Base-by-base conservation (phyloP, 2,797 vertebrate species). In the Microcaecilia unicolor region DNA sequence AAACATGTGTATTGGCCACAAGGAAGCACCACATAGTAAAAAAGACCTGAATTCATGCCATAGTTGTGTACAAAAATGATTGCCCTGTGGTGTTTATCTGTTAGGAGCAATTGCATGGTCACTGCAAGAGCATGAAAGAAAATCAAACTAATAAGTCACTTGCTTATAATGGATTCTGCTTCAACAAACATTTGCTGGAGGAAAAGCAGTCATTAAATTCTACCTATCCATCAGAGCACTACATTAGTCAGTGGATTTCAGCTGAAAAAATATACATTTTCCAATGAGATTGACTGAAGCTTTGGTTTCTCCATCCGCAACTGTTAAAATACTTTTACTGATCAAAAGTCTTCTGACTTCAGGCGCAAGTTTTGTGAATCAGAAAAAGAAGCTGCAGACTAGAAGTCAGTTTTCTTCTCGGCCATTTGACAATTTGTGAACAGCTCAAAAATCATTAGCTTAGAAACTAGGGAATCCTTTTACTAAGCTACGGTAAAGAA, bases 131-230 rank as follows among this genome's bases (percentile, higher is more conserved):
- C 58, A 47, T 41, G 53, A 56, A 51, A 70, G 44, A 46, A 60
- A 46, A 45, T 63, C 60, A 56, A 55, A 33, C 39, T 25, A 15
- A 51, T 50, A 43, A n/a, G 56, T 60, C 67, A 62, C 38, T 37
- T 51, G 35, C 37, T 68, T 67, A 45, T 58, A 74, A 71, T 55
- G 52, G 67, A 66, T 58, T 74, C 61, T 64, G 48, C 56, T 68
- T 69, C 60, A 69, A 67, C 68, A 59, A 69, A 67, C 55, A 64
- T 65, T 71, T 71, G 48, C 64, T 69, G 65, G 73, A 64, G 71
- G 54, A 58, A 72, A 76, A 77, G 72, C 74, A 64, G 65, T 63
- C 42, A 46, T 70, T 72, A 47, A 64, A 59, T 56, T 55, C 61
- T 63, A 16, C 48, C 38, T 15, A 53, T 74, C 72, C 54, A 64